These are phyloP conservation scores for Chunga burmeisteri DNA, from an alignment of 2,113 vertebrate genomes.

Conservation along the genomic window DNA sequence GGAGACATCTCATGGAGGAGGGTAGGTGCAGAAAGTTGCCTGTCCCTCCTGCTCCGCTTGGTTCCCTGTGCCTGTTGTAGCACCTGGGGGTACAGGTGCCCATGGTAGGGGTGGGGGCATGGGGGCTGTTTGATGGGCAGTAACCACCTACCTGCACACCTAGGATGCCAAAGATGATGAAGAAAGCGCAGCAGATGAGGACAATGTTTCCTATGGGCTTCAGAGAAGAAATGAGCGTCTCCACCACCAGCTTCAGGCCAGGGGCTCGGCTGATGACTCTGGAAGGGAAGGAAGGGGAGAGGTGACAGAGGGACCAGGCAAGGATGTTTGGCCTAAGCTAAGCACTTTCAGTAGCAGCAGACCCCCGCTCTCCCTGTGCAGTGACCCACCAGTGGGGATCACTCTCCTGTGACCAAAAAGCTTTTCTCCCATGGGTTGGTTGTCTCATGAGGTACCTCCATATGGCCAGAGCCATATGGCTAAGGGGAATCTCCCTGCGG, in stretches of 20 bases:
- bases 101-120: accelerated
- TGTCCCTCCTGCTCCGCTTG: not conserved
- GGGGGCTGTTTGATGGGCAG: not conserved
- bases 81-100: not conserved
- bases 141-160: constrained; percentile 88
- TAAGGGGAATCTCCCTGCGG: not conserved
- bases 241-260: constrained; percentile 94
- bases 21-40: not conserved
- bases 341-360: not conserved
- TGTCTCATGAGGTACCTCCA: not conserved
- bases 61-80: not conserved
- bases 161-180: constrained; percentile 97
- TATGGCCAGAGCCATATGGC: not conserved
- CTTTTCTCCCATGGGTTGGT: not conserved
- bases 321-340: not conserved
- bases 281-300: not conserved
- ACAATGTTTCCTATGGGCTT: constrained; percentile 99
- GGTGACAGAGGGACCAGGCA: not conserved
- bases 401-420: not conserved
- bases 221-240: constrained; percentile 95
- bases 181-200: constrained; percentile 98
- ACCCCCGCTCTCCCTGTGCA: not conserved
- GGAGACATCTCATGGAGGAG: not conserved
- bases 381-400: not conserved
- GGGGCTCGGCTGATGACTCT: constrained; percentile 96